Evolutionary conservation across 2,888 invertebrate species (phyloP).

Genomic region (Archaeoteleia sp.): DNA sequence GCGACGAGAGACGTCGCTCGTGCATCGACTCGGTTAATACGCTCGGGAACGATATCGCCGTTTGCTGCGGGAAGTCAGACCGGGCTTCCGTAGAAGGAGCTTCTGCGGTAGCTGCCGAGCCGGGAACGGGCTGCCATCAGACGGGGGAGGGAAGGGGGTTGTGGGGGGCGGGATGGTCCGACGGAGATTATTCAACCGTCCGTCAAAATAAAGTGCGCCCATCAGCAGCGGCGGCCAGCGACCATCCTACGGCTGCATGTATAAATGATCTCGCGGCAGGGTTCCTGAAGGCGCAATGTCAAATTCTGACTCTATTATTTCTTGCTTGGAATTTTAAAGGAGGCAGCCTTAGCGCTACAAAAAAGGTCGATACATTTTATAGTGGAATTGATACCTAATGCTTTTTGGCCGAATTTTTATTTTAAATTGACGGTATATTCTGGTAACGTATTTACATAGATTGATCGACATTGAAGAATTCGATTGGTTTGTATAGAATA

Average conservation of each 20-base stretch:
- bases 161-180: no score
- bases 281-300: slow-evolving; percentile 59
- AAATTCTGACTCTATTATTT: slow-evolving; percentile 55
- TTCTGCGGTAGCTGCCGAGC: slow-evolving; percentile 45
- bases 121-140: slow-evolving; percentile 46
- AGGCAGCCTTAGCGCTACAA: slow-evolving; percentile 35
- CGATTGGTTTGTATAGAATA: no score
- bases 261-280: slow-evolving; percentile 61
- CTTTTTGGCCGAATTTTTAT: no score
- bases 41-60: slow-evolving; percentile 39
- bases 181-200: slow-evolving; percentile 70
- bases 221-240: slow-evolving; percentile 62
- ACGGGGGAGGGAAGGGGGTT: slow-evolving; percentile 58
- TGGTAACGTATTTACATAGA: slow-evolving; percentile 42
- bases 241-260: slow-evolving; percentile 61
- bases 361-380: slow-evolving; percentile 48
- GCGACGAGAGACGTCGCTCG: slow-evolving; percentile 49
- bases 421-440: no score
- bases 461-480: slow-evolving; percentile 39
- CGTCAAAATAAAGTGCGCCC: slow-evolving; percentile 68
- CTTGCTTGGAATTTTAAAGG: slow-evolving; percentile 22
- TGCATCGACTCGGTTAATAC: slow-evolving; percentile 14
- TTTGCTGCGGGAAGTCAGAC: slow-evolving; percentile 38
- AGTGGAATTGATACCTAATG: slow-evolving; percentile 28
- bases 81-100: slow-evolving; percentile 67